Evolutionary conservation across 2,113 vertebrate species (phyloP).

Genomic region (Pollachius pollachius): DNA sequence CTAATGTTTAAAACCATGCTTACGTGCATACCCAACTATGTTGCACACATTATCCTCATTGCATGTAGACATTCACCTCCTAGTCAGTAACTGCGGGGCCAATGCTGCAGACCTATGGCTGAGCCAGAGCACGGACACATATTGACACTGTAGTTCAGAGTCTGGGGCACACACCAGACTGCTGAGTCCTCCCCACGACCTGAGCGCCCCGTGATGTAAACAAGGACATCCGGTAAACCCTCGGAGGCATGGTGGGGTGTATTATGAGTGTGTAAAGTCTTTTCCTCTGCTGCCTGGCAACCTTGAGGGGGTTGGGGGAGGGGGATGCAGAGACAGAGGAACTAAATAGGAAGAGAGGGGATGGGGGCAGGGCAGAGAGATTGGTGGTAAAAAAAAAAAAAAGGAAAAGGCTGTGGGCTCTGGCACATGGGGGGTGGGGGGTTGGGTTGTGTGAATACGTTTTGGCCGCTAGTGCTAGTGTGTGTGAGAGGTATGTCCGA

Average conservation of each 20-base stretch:
- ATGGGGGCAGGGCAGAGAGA: conserved; percentile 41
- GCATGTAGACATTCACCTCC: too few relatives aligned
- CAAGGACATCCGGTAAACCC: conserved; percentile 75
- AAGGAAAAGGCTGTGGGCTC: conserved; percentile 57
- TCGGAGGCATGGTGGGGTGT: conserved; percentile 65
- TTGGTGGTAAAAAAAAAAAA: conserved; percentile 67
- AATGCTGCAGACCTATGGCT: too few relatives aligned
- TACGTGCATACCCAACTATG: too few relatives aligned
- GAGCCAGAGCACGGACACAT: too few relatives aligned
- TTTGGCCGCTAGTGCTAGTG: conserved; percentile 39
- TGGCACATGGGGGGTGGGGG: conserved; percentile 19
- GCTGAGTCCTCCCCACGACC: conserved; percentile 43
- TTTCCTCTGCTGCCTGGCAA: conserved; percentile 70
- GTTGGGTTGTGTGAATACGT: conserved; percentile 42
- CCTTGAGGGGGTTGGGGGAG: conserved; percentile 50
- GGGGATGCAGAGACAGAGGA: conserved; percentile 48
- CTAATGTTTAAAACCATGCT: too few relatives aligned
- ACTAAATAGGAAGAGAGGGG: conserved; percentile 24
- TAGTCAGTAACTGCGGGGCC: too few relatives aligned
- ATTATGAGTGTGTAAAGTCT: conserved; percentile 48
- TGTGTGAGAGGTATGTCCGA: conserved; percentile 38
- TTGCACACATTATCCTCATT: too few relatives aligned
- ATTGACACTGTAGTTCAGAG: too few relatives aligned
- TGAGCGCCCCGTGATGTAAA: conserved; percentile 67
- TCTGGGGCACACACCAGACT: too few relatives aligned